These are phyloP conservation scores for Linyphia triangularis DNA, from an alignment of 2,888 invertebrate species.

Conservation along the genomic window DNA sequence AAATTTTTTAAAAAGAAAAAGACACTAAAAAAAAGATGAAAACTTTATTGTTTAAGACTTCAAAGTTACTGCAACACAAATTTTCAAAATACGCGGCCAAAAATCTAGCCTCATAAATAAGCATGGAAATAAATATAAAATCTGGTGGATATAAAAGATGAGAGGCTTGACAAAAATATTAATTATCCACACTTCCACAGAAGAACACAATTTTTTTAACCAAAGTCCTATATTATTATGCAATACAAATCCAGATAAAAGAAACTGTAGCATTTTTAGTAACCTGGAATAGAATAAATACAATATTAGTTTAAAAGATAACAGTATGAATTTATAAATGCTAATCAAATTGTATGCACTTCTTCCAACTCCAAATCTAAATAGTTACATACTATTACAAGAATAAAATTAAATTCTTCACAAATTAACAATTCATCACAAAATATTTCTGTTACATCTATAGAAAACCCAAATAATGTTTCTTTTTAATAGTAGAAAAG, in stretches of 20 bases:
- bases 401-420: too few species aligned
- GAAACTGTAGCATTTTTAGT: slow-evolving; percentile 10
- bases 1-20: too few species aligned
- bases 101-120: slow-evolving; percentile 70
- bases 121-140: slow-evolving; percentile 74
- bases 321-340: too few species aligned
- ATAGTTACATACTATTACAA: too few species aligned
- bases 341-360: too few species aligned
- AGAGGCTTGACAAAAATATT: slow-evolving; percentile 73
- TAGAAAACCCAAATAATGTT: too few species aligned
- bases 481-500: too few species aligned
- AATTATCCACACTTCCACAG: slow-evolving; percentile 71
- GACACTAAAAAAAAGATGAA: slow-evolving; percentile 57
- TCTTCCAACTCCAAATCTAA: too few species aligned
- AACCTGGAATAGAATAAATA: not conserved
- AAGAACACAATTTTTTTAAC: slow-evolving; percentile 53
- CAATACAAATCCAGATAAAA: slow-evolving; percentile 38
- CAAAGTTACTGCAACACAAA: slow-evolving; percentile 61
- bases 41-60: slow-evolving; percentile 65
- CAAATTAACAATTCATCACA: too few species aligned
- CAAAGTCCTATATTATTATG: slow-evolving; percentile 47
- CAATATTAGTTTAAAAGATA: too few species aligned
- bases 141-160: slow-evolving; percentile 74
- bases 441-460: too few species aligned
- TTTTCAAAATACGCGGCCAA: slow-evolving; percentile 46